Conservation (phyloP, 2,113 vertebrate species). For the Pseudorectes ferrugineus region DNA sequence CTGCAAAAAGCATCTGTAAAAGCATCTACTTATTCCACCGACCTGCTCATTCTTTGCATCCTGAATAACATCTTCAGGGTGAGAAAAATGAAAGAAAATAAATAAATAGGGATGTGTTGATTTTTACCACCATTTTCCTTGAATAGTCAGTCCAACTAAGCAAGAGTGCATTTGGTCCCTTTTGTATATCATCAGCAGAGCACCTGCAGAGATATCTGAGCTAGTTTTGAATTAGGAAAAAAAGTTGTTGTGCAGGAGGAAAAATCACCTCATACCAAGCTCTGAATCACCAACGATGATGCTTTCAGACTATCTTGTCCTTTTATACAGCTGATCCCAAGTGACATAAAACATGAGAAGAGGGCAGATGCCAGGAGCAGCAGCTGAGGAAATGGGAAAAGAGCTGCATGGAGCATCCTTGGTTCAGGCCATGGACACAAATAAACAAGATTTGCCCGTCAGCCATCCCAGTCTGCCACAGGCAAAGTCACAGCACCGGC, state of each 20-base stretch:
- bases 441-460: neutral
- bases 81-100: neutral
- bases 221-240: neutral
- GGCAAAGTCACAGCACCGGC: neutral
- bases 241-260: neutral
- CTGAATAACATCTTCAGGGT: neutral
- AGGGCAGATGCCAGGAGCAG: neutral
- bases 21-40: neutral
- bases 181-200: neutral
- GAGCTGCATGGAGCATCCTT: neutral
- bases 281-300: neutral
- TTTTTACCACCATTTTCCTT: neutral
- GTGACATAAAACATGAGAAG: neutral
- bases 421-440: neutral
- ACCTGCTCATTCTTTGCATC: neutral
- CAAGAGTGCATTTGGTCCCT: neutral
- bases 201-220: neutral
- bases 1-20: neutral
- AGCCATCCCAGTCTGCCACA: neutral
- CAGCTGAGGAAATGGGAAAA: neutral
- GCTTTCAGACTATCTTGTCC: neutral
- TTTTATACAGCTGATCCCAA: neutral
- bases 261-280: neutral
- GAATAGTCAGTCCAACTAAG: neutral
- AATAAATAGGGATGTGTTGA: neutral